Evolutionary conservation across 1,140 invertebrate species (phyloP).

Genomic region (Oedothorax gibbosus): DNA sequence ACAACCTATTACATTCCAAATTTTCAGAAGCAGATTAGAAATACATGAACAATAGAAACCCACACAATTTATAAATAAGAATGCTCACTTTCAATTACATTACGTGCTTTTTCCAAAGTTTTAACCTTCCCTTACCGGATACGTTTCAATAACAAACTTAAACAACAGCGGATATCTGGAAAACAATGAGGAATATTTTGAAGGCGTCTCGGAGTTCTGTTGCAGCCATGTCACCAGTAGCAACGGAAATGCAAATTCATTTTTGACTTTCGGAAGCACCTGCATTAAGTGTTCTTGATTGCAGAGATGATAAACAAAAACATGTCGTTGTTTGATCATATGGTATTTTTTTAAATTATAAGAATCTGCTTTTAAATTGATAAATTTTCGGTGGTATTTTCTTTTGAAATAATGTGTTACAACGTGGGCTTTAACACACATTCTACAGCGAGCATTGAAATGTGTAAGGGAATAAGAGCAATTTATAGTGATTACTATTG

Average conservation of each 20-base stretch:
- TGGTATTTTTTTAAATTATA: too few species aligned
- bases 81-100: constrained; percentile 38
- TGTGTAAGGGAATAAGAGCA: too few species aligned
- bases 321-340: too few species aligned
- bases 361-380: too few species aligned
- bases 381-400: too few species aligned
- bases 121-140: background rate
- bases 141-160: constrained; percentile 44
- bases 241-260: constrained; percentile 56
- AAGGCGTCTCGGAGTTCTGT: constrained; percentile 27
- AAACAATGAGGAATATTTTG: constrained; percentile 42
- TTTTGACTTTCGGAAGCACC: constrained; percentile 30
- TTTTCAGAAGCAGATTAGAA: background rate
- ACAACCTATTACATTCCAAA: background rate
- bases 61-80: too few species aligned
- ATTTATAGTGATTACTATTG: too few species aligned
- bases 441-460: too few species aligned
- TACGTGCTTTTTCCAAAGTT: background rate
- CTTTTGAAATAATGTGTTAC: too few species aligned
- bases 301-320: too few species aligned
- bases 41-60: background rate
- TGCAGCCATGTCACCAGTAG: constrained; percentile 13
- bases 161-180: constrained; percentile 30
- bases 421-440: too few species aligned
- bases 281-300: constrained; percentile 29